Conservation (phyloP, 1,140 invertebrate genomes). For the Argopecten irradians region DNA sequence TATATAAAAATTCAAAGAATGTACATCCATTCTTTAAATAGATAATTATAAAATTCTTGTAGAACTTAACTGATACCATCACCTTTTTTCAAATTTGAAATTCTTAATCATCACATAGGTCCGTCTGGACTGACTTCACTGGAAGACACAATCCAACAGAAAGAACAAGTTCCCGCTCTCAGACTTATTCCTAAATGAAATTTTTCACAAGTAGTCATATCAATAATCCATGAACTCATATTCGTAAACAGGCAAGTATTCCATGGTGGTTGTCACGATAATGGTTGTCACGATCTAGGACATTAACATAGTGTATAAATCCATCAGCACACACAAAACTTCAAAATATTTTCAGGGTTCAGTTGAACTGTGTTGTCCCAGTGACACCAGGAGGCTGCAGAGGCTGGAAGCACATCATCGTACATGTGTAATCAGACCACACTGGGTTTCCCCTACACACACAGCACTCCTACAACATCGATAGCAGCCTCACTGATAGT, state of each 20-base stretch:
- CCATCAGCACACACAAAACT: not conserved
- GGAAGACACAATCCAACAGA: too few relatives aligned
- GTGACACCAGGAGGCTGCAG: not conserved
- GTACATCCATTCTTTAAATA: too few relatives aligned
- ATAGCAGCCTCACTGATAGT: not conserved
- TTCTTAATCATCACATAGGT: too few relatives aligned
- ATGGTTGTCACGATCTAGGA: not conserved
- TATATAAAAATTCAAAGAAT: too few relatives aligned
- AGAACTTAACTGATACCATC: too few relatives aligned
- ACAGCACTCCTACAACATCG: not conserved
- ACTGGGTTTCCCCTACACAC: slow-evolving; percentile 12
- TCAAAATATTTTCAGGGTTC: not conserved
- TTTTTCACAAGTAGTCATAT: not conserved
- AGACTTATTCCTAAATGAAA: too few relatives aligned
- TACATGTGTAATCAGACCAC: not conserved
- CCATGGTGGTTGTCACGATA: not conserved
- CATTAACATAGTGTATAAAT: too few relatives aligned
- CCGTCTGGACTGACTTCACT: too few relatives aligned
- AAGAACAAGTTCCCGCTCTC: too few relatives aligned
- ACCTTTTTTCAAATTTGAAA: too few relatives aligned
- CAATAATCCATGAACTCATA: not conserved
- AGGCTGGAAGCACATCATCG: not conserved
- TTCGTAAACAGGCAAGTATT: not conserved
- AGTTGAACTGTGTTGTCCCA: not conserved
- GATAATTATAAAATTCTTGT: too few relatives aligned